phyloP scores from a whole-genome alignment of 2,888 invertebrate genomes.

The Pristionchus fissidentatus region DNA sequence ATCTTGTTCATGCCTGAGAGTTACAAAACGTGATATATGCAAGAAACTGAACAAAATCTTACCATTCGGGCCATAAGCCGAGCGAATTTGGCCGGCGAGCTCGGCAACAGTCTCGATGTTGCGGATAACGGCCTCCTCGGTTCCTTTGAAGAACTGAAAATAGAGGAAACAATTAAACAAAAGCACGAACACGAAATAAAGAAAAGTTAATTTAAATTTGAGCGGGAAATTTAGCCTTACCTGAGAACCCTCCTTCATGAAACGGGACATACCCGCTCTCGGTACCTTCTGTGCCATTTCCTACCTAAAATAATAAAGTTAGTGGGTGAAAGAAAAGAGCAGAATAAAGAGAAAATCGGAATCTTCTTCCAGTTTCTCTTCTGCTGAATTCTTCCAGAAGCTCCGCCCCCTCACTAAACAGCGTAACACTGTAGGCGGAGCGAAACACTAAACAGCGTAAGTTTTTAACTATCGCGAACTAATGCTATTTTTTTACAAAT shows the following conservation, averaged over 20 bases:
- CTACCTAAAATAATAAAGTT: neutral
- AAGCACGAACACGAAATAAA: neutral
- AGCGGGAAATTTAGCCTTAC: conserved; percentile 56
- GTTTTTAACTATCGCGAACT: too few species aligned
- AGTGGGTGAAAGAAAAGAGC: neutral
- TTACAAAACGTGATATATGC: neutral
- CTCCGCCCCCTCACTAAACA: too few species aligned
- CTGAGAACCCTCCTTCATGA: conserved; percentile 75
- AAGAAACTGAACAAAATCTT: conserved; percentile 79
- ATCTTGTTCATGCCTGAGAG: conserved; percentile 88
- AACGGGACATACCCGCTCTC: conserved; percentile 72
- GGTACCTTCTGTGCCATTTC: conserved; percentile 73
- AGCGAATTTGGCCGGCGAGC: conserved; percentile 91
- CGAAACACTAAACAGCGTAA: too few species aligned
- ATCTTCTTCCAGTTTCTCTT: neutral
- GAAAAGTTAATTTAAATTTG: neutral
- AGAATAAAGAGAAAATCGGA: neutral
- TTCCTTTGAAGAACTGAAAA: conserved; percentile 85
- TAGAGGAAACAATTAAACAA: neutral
- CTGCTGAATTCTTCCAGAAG: too few species aligned
- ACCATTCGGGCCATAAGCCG: conserved; percentile 97
- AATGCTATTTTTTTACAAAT: too few species aligned
- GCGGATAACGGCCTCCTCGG: conserved; percentile 95
- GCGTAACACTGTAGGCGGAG: too few species aligned
- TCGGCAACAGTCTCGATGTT: conserved; percentile 97